Evolutionary conservation across 2,113 vertebrate genomes (phyloP).

Genomic region (Sinocyclocheilus maitianheensis): DNA sequence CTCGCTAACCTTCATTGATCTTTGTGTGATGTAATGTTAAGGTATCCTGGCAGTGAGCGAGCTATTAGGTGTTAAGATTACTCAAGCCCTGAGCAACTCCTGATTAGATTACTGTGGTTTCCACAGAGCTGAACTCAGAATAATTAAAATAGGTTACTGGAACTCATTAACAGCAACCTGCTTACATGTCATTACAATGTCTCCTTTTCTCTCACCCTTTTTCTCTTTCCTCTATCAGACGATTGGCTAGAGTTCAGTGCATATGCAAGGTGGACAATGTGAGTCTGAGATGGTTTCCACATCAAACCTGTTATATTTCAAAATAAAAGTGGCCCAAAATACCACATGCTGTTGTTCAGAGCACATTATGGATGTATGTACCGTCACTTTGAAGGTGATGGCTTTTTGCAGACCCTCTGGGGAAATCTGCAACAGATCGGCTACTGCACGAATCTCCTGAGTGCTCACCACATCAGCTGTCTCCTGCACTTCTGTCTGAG

Average conservation of each 20-base stretch:
- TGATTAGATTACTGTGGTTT: constrained; percentile 57
- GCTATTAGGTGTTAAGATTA: constrained; percentile 44
- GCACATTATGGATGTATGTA: constrained; percentile 63
- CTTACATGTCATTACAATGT: constrained; percentile 33
- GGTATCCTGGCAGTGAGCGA: constrained; percentile 30
- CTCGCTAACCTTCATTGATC: not conserved
- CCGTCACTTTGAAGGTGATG: constrained; percentile 94
- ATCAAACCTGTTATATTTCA: not conserved
- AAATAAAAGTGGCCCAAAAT: not conserved
- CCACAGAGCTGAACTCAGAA: constrained; percentile 48
- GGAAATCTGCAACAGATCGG: constrained; percentile 93
- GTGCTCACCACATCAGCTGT: constrained; percentile 87
- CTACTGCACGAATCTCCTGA: constrained; percentile 88
- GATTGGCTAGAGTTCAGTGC: not conserved
- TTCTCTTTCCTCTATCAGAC: not conserved
- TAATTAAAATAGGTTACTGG: constrained; percentile 54
- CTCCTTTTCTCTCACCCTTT: not conserved
- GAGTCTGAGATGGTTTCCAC: not conserved
- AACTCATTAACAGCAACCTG: constrained; percentile 26
- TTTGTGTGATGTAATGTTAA: constrained; percentile 47
- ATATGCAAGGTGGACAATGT: not conserved
- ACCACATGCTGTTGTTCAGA: not conserved
- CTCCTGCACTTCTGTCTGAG: constrained; percentile 88
- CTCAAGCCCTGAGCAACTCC: constrained; percentile 42
- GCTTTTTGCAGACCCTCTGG: constrained; percentile 91